phyloP scores from a whole-genome alignment of 2,113 vertebrate genomes.

The Xiphorhynchus elegans region DNA sequence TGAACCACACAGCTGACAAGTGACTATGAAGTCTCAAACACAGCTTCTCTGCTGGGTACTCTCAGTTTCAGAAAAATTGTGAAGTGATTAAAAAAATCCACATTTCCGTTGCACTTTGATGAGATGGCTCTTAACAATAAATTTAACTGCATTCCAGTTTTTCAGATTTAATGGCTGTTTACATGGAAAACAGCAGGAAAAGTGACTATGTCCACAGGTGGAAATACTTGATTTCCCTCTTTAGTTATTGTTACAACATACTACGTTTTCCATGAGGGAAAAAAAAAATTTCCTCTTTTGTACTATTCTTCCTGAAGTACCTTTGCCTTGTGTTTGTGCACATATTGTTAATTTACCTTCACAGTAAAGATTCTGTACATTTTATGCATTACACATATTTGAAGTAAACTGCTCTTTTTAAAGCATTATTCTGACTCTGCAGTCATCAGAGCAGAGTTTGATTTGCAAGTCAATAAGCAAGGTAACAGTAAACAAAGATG shows the following conservation, averaged over 20 bases:
- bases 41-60: not conserved
- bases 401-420: not conserved
- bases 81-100: not conserved
- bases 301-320: not conserved
- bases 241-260: not conserved
- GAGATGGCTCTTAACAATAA: not conserved
- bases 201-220: not conserved
- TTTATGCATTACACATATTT: not conserved
- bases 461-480: not conserved
- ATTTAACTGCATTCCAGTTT: not conserved
- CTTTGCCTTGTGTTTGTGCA: not conserved
- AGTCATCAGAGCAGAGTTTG: not conserved
- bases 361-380: not conserved
- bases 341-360: not conserved
- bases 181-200: not conserved
- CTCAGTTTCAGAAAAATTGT: not conserved
- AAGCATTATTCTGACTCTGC: not conserved
- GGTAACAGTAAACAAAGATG: not conserved
- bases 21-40: not conserved
- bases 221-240: not conserved
- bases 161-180: not conserved
- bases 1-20: not conserved
- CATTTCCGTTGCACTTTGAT: not conserved
- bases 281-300: not conserved
- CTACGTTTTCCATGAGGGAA: accelerated